phyloP scores from a whole-genome alignment of 2,797 vertebrate genomes.

The Octomys mimax region DNA sequence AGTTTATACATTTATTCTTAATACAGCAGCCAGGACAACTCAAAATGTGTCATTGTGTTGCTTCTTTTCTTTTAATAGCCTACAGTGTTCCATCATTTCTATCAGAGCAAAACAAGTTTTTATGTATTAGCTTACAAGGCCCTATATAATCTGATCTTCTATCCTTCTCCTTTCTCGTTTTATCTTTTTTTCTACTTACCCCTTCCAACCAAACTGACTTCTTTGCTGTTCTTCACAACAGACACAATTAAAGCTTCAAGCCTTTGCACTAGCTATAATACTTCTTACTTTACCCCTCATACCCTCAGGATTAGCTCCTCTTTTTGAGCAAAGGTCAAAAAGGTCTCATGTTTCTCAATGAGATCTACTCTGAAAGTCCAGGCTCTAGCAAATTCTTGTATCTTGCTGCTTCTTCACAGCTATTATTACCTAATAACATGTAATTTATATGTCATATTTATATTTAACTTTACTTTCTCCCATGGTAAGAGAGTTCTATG shows the following conservation, averaged over 20 bases:
- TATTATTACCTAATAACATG: slow-evolving; percentile 6
- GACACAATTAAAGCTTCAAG: not conserved
- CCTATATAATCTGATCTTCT: not conserved
- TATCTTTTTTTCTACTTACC: not conserved
- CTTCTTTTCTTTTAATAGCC: not conserved
- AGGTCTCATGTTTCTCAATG: slow-evolving; percentile 54
- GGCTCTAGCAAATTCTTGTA: not conserved
- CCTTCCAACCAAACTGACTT: not conserved
- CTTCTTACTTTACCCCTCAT: slow-evolving; percentile 41
- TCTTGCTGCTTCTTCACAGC: not conserved
- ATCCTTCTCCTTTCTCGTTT: not conserved
- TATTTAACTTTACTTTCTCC: slow-evolving; percentile 27
- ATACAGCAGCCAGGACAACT: not conserved
- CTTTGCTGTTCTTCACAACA: slow-evolving; percentile 46
- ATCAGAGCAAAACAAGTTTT: slow-evolving; percentile 37
- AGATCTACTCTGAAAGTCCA: slow-evolving; percentile 13
- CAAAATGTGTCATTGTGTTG: slow-evolving; percentile 20
- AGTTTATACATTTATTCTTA: not conserved
- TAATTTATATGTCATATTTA: slow-evolving; percentile 40
- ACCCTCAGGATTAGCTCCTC: slow-evolving; percentile 2
- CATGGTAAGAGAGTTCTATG: not conserved
- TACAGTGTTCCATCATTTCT: slow-evolving; percentile 14
- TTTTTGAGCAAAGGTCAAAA: slow-evolving; percentile 50
- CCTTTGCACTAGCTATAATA: not conserved
- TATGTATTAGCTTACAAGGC: not conserved